Conservation (phyloP, 2,888 invertebrate species). For the Drosophila fulvimacula region DNA sequence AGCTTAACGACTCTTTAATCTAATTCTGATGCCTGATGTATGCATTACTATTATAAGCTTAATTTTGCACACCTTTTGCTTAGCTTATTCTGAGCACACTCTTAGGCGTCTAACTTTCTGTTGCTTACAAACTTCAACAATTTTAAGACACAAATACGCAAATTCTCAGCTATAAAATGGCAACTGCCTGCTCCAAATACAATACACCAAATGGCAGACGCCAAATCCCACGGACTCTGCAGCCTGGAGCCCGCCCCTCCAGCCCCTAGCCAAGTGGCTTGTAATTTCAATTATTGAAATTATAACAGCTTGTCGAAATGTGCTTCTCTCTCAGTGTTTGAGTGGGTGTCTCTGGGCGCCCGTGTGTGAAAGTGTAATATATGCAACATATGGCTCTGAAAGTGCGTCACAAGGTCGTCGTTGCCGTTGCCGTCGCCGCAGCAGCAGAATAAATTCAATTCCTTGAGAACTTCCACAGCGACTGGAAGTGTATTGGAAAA, state of each 20-base stretch:
- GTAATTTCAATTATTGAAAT: slow-evolving; percentile 65
- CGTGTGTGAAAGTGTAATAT: slow-evolving; percentile 46
- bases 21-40: background rate
- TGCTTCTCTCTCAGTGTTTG: slow-evolving; percentile 18
- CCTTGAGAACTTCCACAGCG: slow-evolving; percentile 55
- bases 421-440: background rate
- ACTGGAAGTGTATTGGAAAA: slow-evolving; percentile 48
- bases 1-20: background rate
- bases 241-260: background rate
- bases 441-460: background rate
- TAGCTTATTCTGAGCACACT: background rate
- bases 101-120: background rate
- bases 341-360: slow-evolving; percentile 16
- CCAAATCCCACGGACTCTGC: slow-evolving; percentile 7
- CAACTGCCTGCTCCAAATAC: slow-evolving; percentile 7
- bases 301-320: slow-evolving; percentile 23
- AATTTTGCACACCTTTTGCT: background rate
- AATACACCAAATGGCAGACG: slow-evolving; percentile 11
- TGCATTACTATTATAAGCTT: background rate
- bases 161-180: slow-evolving; percentile 10
- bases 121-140: background rate
- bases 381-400: slow-evolving; percentile 34
- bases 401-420: slow-evolving; percentile 57
- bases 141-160: background rate
- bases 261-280: slow-evolving; percentile 14